A percentile compares a stretch with the other conserved stretches of the same genome.
Conservation (phyloP, 2,113 vertebrate species). For the Ranitomeya variabilis region DNA sequence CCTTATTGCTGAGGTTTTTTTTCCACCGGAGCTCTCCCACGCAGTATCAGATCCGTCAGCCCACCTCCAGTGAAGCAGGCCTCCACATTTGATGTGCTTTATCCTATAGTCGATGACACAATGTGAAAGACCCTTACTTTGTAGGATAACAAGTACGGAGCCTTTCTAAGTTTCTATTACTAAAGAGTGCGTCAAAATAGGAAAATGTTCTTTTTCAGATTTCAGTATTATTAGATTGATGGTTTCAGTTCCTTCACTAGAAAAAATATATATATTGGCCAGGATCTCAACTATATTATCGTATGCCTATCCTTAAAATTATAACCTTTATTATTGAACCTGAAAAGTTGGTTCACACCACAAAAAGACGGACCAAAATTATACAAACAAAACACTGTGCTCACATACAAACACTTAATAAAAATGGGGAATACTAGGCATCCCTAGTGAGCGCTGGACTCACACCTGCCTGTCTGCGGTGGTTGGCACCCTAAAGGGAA, state of each 20-base stretch:
- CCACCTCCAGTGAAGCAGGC: neutral
- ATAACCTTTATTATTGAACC: too few species aligned
- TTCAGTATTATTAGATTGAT: neutral
- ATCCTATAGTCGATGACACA: constrained; percentile 1
- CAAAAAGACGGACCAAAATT: too few species aligned
- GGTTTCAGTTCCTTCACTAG: neutral
- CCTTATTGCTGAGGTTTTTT: neutral
- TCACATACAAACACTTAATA: too few species aligned
- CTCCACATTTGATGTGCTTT: neutral
- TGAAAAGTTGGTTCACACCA: too few species aligned
- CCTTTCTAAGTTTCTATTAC: neutral
- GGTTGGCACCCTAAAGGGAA: too few species aligned
- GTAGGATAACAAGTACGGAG: neutral
- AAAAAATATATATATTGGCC: too few species aligned
- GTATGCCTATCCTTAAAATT: too few species aligned
- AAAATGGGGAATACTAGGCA: too few species aligned
- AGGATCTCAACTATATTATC: too few species aligned
- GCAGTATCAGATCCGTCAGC: neutral
- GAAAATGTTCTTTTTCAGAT: neutral
- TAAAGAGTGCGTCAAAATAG: neutral
- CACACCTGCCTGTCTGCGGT: too few species aligned
- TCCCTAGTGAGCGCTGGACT: too few species aligned
- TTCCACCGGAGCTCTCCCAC: constrained; percentile 30
- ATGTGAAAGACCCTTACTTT: neutral
- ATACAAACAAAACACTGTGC: too few species aligned